Percentiles rank a stretch among this genome's conserved stretches.
Conservation (phyloP, 2,888 invertebrate genomes). For the Macrophya alboannulata region DNA sequence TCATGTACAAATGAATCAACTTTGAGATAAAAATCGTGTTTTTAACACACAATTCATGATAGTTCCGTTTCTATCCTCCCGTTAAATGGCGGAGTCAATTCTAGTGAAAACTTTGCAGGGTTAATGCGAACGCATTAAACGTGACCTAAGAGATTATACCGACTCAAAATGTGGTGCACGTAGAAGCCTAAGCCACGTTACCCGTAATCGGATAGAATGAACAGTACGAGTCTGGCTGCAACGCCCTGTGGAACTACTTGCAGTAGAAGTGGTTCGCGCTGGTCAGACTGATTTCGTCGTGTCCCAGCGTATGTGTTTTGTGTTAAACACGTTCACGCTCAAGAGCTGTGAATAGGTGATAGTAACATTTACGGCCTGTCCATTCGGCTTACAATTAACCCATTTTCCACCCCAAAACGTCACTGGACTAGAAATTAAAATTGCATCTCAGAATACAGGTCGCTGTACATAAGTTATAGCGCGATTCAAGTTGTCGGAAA, state of each 20-base stretch:
- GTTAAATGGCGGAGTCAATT: background rate
- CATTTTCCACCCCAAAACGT: background rate
- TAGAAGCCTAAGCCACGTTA: background rate
- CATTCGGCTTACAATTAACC: conserved; percentile 36
- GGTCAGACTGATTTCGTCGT: background rate
- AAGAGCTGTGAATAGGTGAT: background rate
- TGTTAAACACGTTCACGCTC: background rate
- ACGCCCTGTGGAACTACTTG: background rate
- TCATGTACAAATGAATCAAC: background rate
- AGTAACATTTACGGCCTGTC: conserved; percentile 6
- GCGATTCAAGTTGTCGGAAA: background rate
- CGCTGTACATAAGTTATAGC: background rate
- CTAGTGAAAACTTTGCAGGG: background rate
- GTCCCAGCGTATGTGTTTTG: background rate
- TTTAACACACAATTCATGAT: background rate
- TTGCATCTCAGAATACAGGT: background rate
- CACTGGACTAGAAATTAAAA: background rate
- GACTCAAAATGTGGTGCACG: background rate
- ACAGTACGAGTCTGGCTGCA: background rate
- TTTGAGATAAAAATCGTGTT: too few species aligned
- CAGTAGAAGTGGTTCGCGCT: background rate
- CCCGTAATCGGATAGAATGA: background rate
- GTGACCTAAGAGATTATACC: background rate
- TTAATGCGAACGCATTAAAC: background rate
- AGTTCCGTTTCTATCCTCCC: background rate